A percentile compares a stretch with the other conserved stretches of the same genome.
Conservation (phyloP, 2,888 invertebrate species). For the Phania funesta region DNA sequence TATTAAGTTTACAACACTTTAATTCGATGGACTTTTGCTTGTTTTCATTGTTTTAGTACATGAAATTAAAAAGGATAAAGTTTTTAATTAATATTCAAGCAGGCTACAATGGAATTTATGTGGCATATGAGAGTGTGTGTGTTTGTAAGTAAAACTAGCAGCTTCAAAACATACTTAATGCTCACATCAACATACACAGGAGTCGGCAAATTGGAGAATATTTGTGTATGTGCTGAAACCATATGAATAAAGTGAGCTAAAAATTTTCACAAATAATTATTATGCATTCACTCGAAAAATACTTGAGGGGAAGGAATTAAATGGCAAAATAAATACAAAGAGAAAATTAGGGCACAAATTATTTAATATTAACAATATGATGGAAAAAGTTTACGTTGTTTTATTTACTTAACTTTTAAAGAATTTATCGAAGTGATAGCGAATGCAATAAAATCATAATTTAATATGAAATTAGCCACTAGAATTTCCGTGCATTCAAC, state of each 20-base stretch:
- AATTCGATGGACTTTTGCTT: constrained; percentile 39
- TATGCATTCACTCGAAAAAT: constrained; percentile 42
- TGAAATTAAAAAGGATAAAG: constrained; percentile 51
- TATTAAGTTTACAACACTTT: constrained; percentile 49
- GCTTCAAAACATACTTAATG: neutral
- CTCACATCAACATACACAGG: neutral
- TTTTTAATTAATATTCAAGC: constrained; percentile 63
- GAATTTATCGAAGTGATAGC: no score
- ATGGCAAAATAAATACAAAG: neutral
- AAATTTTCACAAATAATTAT: constrained; percentile 45
- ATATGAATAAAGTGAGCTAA: constrained; percentile 53
- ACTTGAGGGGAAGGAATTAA: constrained; percentile 42
- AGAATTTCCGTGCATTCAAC: no score
- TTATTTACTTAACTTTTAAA: no score
- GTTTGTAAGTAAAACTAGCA: constrained; percentile 27
- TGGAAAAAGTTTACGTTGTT: no score
- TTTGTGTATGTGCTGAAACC: constrained; percentile 36
- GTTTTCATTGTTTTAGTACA: constrained; percentile 28
- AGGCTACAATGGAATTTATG: constrained; percentile 27
- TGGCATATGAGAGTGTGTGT: constrained; percentile 36
- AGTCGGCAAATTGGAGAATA: constrained; percentile 2
- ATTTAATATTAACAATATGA: neutral
- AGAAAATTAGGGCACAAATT: neutral
- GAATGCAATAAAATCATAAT: no score
- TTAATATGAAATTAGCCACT: no score